phyloP scores from a whole-genome alignment of 2,888 invertebrate species.

The Drosophila mimica region DNA sequence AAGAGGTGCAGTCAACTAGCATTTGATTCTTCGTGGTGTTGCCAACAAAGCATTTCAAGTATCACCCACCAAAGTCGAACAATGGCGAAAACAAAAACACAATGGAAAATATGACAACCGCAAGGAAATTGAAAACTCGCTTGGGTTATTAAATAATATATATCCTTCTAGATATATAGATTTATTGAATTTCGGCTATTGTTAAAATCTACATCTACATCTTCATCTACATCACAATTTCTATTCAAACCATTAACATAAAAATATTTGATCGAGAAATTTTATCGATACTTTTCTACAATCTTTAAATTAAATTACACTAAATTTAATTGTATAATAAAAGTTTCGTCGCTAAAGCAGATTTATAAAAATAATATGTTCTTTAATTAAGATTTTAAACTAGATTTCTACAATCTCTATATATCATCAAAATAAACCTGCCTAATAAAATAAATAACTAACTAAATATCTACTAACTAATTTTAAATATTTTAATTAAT shows the following conservation, averaged over 20 bases:
- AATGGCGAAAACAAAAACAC: slow-evolving; percentile 30
- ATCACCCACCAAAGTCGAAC: slow-evolving; percentile 48
- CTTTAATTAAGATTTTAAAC: background rate
- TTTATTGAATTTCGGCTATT: background rate
- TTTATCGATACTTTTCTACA: background rate
- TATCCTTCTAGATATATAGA: background rate
- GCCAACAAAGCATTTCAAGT: slow-evolving; percentile 53
- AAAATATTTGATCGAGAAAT: background rate
- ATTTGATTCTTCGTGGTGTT: slow-evolving; percentile 57
- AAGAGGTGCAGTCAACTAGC: slow-evolving; percentile 71
- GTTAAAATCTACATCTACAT: too few relatives aligned
- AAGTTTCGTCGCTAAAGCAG: background rate
- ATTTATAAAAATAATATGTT: background rate
- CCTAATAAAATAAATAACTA: background rate
- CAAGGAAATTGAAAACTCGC: background rate
- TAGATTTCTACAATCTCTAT: background rate
- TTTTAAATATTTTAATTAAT: too few relatives aligned
- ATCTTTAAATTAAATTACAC: background rate
- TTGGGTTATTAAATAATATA: background rate
- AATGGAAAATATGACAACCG: background rate
- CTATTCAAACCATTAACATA: background rate
- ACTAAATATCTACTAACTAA: background rate
- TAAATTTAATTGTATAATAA: background rate
- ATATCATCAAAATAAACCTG: background rate
- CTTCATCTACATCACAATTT: background rate